Evolutionary conservation across 2,888 invertebrate species (phyloP).

Genomic region (Drosophila maculinotata): DNA sequence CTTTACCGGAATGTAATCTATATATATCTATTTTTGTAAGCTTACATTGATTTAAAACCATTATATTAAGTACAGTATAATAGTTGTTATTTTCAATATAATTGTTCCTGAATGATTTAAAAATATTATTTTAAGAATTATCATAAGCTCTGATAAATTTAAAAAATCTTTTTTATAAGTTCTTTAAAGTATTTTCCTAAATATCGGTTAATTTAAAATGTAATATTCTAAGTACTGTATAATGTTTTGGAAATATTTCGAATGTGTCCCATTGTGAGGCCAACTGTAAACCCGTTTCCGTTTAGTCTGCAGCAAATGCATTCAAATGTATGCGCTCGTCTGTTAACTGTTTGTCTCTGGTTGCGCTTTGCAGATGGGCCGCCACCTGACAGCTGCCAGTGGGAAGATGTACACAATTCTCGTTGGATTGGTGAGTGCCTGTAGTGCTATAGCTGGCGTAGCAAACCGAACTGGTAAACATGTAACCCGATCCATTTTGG

Average conservation of each 20-base stretch:
- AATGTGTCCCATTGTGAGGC: slow-evolving; percentile 33
- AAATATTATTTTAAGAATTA: not conserved
- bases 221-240: too few relatives aligned
- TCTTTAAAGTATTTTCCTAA: too few relatives aligned
- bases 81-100: too few relatives aligned
- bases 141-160: too few relatives aligned
- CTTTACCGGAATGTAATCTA: too few relatives aligned
- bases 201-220: too few relatives aligned
- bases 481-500: not conserved
- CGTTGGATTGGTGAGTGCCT: slow-evolving; percentile 55
- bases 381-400: slow-evolving; percentile 37
- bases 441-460: too few relatives aligned
- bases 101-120: not conserved
- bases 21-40: too few relatives aligned
- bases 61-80: too few relatives aligned
- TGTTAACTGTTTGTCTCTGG: slow-evolving; percentile 27
- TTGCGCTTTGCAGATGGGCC: slow-evolving; percentile 43
- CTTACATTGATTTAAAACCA: too few relatives aligned
- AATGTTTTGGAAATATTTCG: too few relatives aligned
- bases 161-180: too few relatives aligned
- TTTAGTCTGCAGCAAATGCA: slow-evolving; percentile 19
- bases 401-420: slow-evolving; percentile 41
- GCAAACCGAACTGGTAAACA: not conserved
- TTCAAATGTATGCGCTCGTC: slow-evolving; percentile 35
- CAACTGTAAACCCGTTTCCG: slow-evolving; percentile 45